Conservation (phyloP, 1,140 invertebrate species). For the Eurosta solidaginis region DNA sequence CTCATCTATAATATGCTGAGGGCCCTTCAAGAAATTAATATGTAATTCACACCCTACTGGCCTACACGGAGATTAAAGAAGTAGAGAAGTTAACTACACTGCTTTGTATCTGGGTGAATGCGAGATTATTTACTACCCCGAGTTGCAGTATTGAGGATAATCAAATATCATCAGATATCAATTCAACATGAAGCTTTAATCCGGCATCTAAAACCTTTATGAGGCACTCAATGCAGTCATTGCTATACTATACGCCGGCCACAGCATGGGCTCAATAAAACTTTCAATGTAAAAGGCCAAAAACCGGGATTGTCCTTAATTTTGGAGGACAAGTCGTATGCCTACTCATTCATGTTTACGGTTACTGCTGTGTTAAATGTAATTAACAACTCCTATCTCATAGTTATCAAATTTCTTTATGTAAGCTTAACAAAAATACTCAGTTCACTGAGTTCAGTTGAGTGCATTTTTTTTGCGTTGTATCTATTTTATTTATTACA, state of each 20-base stretch:
- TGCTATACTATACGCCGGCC: background rate
- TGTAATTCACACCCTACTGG: background rate
- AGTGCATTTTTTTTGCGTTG: background rate
- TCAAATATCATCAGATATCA: background rate
- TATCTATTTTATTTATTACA: conserved; percentile 16
- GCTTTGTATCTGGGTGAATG: background rate
- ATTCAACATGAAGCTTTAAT: background rate
- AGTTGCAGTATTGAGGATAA: background rate
- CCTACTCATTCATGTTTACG: background rate
- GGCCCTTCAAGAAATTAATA: background rate
- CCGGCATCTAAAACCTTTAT: background rate
- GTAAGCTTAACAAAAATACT: background rate
- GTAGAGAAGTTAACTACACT: background rate
- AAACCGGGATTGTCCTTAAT: background rate
- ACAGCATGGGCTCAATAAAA: background rate
- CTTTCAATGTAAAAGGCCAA: background rate
- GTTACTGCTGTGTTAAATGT: background rate
- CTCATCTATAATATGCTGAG: background rate
- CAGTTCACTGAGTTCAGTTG: background rate
- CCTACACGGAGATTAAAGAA: background rate
- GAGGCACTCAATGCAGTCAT: background rate
- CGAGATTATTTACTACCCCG: background rate
- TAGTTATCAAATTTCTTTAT: conserved; percentile 16
- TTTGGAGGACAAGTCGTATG: background rate
- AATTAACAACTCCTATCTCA: conserved; percentile 18